Conservation (phyloP, 2,888 invertebrate genomes). For the Tenthredo notha region DNA sequence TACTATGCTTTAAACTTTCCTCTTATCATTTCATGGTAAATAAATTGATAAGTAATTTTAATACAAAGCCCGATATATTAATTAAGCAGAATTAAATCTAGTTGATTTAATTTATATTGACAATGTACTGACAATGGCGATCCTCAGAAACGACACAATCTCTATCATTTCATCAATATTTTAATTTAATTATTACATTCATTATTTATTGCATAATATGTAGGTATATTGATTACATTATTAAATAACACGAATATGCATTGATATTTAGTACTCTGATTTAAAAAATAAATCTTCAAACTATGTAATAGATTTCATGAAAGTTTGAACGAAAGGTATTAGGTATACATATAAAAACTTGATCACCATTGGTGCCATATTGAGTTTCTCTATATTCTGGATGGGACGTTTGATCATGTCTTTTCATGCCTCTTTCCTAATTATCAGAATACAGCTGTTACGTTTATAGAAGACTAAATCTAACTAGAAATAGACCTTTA, state of each 20-base stretch:
- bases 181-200: background rate
- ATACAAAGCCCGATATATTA: conserved; percentile 20
- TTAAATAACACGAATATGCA: conserved; percentile 34
- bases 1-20: background rate
- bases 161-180: background rate
- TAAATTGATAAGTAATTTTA: background rate
- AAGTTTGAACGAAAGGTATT: background rate
- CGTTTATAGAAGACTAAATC: background rate
- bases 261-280: background rate
- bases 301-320: background rate
- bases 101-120: background rate
- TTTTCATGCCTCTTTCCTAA: background rate
- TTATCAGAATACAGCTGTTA: conserved; percentile 14
- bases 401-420: background rate
- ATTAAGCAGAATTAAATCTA: background rate
- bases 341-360: background rate
- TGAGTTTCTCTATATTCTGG: conserved; percentile 32
- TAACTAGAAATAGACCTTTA: background rate
- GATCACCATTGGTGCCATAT: conserved; percentile 30
- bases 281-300: conserved; percentile 17
- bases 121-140: background rate
- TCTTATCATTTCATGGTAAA: background rate
- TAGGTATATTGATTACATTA: conserved; percentile 10
- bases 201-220: conserved; percentile 8
- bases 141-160: conserved; percentile 1